Base-by-base conservation (phyloP, 2,888 invertebrate species). In the Synanthedon tipuliformis region DNA sequence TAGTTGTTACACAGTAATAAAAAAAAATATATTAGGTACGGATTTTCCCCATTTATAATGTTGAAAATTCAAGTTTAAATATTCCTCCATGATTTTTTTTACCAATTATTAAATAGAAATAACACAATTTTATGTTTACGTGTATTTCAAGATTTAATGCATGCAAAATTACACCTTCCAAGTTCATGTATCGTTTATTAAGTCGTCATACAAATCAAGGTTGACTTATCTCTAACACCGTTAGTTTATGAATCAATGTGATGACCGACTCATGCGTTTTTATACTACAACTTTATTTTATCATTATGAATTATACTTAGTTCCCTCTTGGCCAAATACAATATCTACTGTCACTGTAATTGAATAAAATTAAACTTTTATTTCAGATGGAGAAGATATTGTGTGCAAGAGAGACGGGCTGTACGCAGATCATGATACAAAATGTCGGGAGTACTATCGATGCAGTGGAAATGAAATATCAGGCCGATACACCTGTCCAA, bases 371-470 rank as follows among this genome's bases (percentile, higher is more conserved):
- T 11, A 51, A 18, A 12, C 45, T 41, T 58, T 54, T 55, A 51
- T 76, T 74, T 57, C 76, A 85, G 85, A 59, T 57, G 69, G 66
- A 49, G 69, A 73, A 57, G 65, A 70, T 50, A 67, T 76, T 50
- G 60, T 68, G 15, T 88, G 85, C 65, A 61, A 52, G 15, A 74
- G 71, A 55, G 86, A 88, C 61, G 89, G 89, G 1, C 72, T 88
- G 51, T 71, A 74, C 59, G 80, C 86, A 16, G 84, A 88, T 64
- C 83, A 82, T 69, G 78, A 80, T 18, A 73, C 72, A 52, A 77
- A 77, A 41, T 89, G 89, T 59, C 77, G 75, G 52, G 81, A 84
- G 62, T 89, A 88, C 64, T 77, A 81, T 56, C 75, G 80, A 55
- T 89, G 89, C 66, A 61, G 66, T 50, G 71, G 66, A 40, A 81